Evolutionary conservation across 2,113 vertebrate species (phyloP).

Genomic region (Aphyosemion australe): DNA sequence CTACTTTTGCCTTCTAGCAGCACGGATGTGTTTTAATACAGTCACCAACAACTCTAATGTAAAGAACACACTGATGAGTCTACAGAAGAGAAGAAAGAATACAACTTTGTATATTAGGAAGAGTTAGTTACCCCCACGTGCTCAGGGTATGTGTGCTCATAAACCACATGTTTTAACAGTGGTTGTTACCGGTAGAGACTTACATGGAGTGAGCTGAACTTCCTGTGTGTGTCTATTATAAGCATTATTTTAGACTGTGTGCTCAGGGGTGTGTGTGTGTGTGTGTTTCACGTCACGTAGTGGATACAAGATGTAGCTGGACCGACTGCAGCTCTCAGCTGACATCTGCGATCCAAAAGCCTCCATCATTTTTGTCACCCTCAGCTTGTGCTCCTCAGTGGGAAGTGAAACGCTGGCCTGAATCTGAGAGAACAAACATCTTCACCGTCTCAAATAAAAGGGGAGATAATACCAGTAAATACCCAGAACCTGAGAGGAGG

Average conservation of each 20-base stretch:
- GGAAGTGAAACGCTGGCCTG: conserved; percentile 37
- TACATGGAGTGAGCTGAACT: neutral
- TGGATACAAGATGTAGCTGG: conserved; percentile 67
- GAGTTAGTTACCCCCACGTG: no score
- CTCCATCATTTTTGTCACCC: conserved; percentile 51
- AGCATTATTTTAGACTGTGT: neutral
- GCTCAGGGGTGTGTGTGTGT: neutral
- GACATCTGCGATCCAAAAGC: conserved; percentile 34
- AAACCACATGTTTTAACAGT: no score
- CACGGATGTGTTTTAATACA: no score
- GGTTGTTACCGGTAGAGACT: no score
- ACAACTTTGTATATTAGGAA: no score
- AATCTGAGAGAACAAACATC: conserved; percentile 48
- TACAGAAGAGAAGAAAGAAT: no score
- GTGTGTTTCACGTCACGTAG: conserved; percentile 25
- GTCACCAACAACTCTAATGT: no score
- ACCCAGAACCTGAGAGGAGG: neutral
- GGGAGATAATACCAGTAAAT: neutral
- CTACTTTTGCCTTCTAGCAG: no score
- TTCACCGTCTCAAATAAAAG: neutral
- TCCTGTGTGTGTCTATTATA: neutral
- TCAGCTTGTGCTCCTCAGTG: conserved; percentile 49
- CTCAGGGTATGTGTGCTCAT: no score
- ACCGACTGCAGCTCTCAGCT: conserved; percentile 14
- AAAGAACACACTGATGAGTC: no score